Conservation (phyloP, 2,888 invertebrate species). For the Macaria liturata region DNA sequence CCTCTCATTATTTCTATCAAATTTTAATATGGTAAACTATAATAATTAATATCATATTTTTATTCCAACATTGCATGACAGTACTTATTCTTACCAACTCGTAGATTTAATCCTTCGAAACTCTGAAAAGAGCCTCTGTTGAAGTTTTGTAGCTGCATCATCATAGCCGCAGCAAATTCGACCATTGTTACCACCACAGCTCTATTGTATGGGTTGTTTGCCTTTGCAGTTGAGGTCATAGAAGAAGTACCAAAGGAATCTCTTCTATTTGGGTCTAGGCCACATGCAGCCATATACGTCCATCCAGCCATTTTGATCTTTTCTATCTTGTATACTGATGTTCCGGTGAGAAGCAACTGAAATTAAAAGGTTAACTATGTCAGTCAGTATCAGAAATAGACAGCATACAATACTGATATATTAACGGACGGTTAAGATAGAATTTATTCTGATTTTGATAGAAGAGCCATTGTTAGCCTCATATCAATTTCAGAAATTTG, state of each 20-base stretch:
- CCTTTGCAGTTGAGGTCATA: slow-evolving; percentile 39
- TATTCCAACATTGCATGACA: no score
- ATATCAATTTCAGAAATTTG: no score
- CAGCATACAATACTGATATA: no score
- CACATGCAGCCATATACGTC: slow-evolving; percentile 99
- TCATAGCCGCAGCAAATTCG: slow-evolving; percentile 78
- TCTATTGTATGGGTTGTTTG: slow-evolving; percentile 64
- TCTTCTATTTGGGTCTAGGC: slow-evolving; percentile 89
- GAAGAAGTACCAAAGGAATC: slow-evolving; percentile 79
- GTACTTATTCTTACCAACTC: slow-evolving; percentile 84
- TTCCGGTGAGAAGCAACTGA: slow-evolving; percentile 85
- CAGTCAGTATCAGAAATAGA: no score
- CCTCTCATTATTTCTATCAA: no score
- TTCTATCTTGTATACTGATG: slow-evolving; percentile 89
- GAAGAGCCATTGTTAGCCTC: no score
- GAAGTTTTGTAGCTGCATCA: slow-evolving; percentile 78
- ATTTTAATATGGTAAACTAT: no score
- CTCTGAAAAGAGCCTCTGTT: slow-evolving; percentile 84
- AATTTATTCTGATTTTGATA: no score
- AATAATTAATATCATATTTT: no score
- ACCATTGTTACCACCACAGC: slow-evolving; percentile 76
- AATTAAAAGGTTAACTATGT: no score
- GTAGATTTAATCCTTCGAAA: slow-evolving; percentile 85
- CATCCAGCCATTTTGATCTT: slow-evolving; percentile 98
- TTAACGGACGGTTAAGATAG: no score